Conservation (phyloP, 2,888 invertebrate genomes). For the Idaea biselata region DNA sequence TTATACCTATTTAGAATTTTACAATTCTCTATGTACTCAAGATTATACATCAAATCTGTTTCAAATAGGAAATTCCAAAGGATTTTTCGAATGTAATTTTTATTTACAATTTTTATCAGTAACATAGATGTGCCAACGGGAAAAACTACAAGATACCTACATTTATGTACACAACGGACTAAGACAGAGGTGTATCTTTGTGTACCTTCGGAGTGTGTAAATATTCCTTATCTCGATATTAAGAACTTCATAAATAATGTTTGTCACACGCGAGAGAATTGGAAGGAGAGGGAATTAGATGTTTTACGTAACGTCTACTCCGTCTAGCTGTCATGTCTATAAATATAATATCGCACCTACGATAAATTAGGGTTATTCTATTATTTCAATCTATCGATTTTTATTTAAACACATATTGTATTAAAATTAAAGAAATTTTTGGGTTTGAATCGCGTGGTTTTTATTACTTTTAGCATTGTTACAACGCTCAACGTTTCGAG, state of each 20-base stretch:
- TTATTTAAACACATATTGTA: too few relatives aligned
- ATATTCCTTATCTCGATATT: constrained; percentile 76
- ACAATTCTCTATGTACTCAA: constrained; percentile 34
- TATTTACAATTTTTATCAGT: constrained; percentile 69
- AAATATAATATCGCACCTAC: too few relatives aligned
- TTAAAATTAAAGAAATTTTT: too few relatives aligned
- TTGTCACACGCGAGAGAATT: constrained; percentile 72
- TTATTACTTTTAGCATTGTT: too few relatives aligned
- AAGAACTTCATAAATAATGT: constrained; percentile 80
- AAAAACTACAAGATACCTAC: constrained; percentile 73
- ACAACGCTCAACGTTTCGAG: too few relatives aligned
- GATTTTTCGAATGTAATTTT: constrained; percentile 47
- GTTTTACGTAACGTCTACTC: constrained; percentile 20
- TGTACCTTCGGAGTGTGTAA: constrained; percentile 70
- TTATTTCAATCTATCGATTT: too few relatives aligned
- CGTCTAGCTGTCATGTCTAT: neutral
- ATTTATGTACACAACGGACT: constrained; percentile 72
- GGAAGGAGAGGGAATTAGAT: constrained; percentile 35
- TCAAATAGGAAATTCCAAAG: constrained; percentile 42
- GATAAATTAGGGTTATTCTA: too few relatives aligned
- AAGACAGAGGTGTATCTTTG: constrained; percentile 72
- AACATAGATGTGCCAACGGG: constrained; percentile 68
- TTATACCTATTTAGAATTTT: constrained; percentile 28
- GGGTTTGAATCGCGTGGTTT: too few relatives aligned
- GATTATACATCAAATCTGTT: constrained; percentile 41